A percentile compares a stretch with the other conserved stretches of the same genome.
Conservation (phyloP, 2,888 invertebrate genomes). For the Napeogenes inachia region DNA sequence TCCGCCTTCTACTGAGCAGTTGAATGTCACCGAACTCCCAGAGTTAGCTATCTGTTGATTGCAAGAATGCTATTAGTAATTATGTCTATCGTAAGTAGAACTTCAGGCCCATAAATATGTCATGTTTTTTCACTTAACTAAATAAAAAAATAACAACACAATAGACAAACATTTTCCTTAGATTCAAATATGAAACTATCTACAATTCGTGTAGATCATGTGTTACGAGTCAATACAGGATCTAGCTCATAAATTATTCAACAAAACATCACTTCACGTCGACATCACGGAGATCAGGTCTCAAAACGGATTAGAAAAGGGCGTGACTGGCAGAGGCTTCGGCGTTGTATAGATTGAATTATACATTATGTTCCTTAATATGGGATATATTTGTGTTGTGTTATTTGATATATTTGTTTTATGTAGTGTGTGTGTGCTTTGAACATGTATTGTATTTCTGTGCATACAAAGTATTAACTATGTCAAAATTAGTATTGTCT, state of each 20-base stretch:
- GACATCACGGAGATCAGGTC: slow-evolving; percentile 13
- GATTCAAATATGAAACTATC: slow-evolving; percentile 18
- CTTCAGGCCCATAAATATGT: not conserved
- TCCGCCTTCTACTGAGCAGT: slow-evolving; percentile 87
- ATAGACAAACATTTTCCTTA: not conserved
- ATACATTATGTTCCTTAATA: not conserved
- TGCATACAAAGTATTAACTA: not conserved
- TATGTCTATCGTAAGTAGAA: not conserved
- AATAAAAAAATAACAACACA: not conserved
- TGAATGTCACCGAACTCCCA: slow-evolving; percentile 88
- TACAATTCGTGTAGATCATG: slow-evolving; percentile 16
- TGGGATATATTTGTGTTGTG: not conserved
- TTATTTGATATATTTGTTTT: not conserved
- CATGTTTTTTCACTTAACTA: not conserved
- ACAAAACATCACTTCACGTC: slow-evolving; percentile 17
- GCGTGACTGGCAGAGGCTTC: slow-evolving; percentile 2
- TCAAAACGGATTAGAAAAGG: slow-evolving; percentile 13
- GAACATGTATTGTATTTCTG: too few relatives aligned
- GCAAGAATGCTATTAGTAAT: not conserved
- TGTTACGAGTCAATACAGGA: slow-evolving; percentile 30
- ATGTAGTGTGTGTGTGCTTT: too few relatives aligned
- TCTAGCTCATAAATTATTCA: slow-evolving; percentile 36
- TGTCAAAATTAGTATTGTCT: too few relatives aligned
- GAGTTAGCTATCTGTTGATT: slow-evolving; percentile 85
- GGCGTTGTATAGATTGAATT: slow-evolving; percentile 4